These are phyloP conservation scores for Amazona vittata DNA, from an alignment of 2,113 vertebrate species.

Conservation along the genomic window DNA sequence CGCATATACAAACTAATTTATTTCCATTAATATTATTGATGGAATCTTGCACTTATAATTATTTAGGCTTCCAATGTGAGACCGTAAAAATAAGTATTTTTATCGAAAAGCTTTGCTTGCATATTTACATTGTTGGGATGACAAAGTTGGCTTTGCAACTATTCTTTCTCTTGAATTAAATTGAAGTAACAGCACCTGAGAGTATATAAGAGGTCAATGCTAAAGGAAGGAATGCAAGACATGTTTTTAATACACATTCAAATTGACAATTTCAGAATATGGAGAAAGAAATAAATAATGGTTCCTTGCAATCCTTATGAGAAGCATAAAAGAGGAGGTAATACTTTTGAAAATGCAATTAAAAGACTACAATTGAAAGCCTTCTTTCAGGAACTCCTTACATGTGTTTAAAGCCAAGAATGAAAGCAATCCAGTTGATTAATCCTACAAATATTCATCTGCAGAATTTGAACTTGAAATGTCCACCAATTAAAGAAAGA, in stretches of 20 bases:
- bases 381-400: not conserved
- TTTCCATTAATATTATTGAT: not conserved
- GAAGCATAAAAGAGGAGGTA: not conserved
- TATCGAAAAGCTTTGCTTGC: not conserved
- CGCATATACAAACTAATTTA: not conserved
- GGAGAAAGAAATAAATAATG: not conserved
- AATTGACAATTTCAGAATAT: not conserved
- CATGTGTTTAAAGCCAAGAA: not conserved
- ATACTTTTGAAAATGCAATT: not conserved
- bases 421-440: not conserved
- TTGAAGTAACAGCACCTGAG: not conserved
- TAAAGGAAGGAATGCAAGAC: not conserved
- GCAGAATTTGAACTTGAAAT: not conserved
- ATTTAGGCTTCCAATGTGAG: not conserved
- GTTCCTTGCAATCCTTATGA: not conserved
- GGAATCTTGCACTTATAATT: not conserved
- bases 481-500: not conserved
- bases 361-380: not conserved
- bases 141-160: not conserved
- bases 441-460: not conserved
- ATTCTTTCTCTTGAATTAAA: not conserved
- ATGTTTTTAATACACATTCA: not conserved
- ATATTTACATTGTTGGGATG: not conserved
- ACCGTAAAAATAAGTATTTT: not conserved
- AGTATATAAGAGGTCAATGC: not conserved